phyloP scores from a whole-genome alignment of 2,113 vertebrate species.

The Mesoclemmys tuberculata region DNA sequence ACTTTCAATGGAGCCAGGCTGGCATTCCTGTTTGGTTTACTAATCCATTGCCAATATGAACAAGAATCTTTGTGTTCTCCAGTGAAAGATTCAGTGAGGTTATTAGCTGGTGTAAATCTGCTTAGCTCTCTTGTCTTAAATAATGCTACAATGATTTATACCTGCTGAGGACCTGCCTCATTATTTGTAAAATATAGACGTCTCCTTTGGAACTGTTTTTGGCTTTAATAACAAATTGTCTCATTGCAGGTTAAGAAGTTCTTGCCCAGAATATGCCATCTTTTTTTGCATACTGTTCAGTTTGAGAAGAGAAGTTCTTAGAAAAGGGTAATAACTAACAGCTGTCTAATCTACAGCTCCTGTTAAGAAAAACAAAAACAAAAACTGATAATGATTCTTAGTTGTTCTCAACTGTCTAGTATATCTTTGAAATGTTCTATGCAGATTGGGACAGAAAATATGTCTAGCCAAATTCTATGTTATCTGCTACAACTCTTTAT shows the following conservation, averaged over 20 bases:
- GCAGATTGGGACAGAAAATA: background rate
- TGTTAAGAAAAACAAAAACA: background rate
- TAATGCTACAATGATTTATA: background rate
- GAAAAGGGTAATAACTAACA: background rate
- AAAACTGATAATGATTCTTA: background rate
- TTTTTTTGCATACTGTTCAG: background rate
- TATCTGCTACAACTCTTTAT: background rate
- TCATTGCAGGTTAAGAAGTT: slow-evolving; percentile 26
- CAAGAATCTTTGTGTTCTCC: background rate
- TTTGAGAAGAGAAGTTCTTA: slow-evolving; percentile 14
- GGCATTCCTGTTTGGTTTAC: background rate
- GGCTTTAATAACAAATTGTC: background rate
- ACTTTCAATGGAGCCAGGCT: background rate
- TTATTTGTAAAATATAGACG: slow-evolving; percentile 23
- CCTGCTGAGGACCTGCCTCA: slow-evolving; percentile 5
- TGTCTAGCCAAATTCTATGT: slow-evolving; percentile 16
- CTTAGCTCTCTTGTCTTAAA: slow-evolving; percentile 51
- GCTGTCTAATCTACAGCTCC: background rate
- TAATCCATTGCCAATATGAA: slow-evolving; percentile 35
- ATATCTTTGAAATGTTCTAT: background rate
- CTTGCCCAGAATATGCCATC: slow-evolving; percentile 31
- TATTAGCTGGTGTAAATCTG: slow-evolving; percentile 35
- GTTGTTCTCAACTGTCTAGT: background rate
- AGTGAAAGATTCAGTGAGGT: slow-evolving; percentile 7
- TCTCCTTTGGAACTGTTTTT: background rate